phyloP scores from a whole-genome alignment of 2,888 invertebrate genomes.

The Pandemis corylana region DNA sequence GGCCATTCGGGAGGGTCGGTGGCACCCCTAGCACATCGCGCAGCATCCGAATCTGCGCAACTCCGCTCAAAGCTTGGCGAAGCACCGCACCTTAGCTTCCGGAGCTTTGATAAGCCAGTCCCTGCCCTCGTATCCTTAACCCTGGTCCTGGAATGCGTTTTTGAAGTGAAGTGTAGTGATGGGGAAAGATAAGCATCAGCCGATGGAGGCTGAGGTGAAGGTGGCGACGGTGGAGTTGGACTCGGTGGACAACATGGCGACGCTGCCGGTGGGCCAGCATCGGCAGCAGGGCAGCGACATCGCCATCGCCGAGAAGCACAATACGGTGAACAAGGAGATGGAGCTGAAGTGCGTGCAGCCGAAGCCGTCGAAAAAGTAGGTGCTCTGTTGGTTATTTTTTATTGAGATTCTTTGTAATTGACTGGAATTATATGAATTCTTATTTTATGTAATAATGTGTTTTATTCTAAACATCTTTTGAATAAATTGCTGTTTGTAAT shows the following conservation, averaged over 20 bases:
- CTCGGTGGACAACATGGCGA: conserved; percentile 95
- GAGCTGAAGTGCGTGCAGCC: conserved; percentile 94
- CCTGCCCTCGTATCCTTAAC: conserved; percentile 65
- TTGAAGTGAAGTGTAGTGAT: conserved; percentile 57
- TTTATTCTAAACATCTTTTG: no score
- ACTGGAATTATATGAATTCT: neutral
- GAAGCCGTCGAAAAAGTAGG: conserved; percentile 93
- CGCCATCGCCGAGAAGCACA: conserved; percentile 92
- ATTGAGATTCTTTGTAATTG: neutral
- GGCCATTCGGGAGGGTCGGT: conserved; percentile 68
- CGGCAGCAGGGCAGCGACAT: conserved; percentile 88
- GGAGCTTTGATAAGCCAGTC: conserved; percentile 66
- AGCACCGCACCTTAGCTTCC: conserved; percentile 75
- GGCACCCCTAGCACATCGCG: conserved; percentile 77
- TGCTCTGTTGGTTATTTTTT: conserved; percentile 34
- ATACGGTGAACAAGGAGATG: conserved; percentile 94
- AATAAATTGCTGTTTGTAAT: no score
- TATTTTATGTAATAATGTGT: neutral
- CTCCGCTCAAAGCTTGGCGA: conserved; percentile 70
- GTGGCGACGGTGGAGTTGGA: conserved; percentile 95
- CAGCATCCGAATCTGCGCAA: conserved; percentile 83
- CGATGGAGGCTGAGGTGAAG: conserved; percentile 91
- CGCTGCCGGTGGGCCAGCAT: conserved; percentile 92
- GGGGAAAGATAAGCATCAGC: conserved; percentile 82
- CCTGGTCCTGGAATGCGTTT: conserved; percentile 47